These are phyloP conservation scores for Scolanthus callimorphus DNA, from an alignment of 92 coral and sea anemone genomes.

Conservation along the genomic window DNA sequence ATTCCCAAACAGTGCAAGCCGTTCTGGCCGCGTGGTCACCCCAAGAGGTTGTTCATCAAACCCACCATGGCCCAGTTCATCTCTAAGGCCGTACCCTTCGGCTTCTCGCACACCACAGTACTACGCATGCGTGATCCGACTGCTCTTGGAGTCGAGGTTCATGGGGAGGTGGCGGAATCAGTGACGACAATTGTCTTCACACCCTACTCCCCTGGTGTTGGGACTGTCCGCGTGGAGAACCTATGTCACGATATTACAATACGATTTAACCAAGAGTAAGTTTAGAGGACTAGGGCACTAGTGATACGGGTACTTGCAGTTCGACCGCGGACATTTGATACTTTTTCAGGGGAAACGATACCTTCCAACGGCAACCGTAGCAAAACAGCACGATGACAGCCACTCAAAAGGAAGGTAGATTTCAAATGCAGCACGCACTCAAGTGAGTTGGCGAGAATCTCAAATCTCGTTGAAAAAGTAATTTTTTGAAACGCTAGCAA, in stretches of 20 bases:
- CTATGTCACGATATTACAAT: slow-evolving; percentile 76
- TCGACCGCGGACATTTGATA: too few species aligned
- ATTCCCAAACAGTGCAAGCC: slow-evolving; percentile 84
- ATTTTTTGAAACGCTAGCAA: too few species aligned
- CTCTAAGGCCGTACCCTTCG: slow-evolving; percentile 71
- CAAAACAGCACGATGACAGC: too few species aligned
- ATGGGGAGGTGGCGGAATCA: slow-evolving; percentile 79
- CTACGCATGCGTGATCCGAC: slow-evolving; percentile 72
- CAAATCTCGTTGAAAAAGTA: too few species aligned
- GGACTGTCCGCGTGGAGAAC: slow-evolving; percentile 83
- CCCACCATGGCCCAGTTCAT: slow-evolving; percentile 56
- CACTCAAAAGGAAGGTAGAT: too few species aligned
- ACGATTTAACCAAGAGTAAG: slow-evolving; percentile 78
- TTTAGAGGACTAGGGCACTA: too few species aligned
- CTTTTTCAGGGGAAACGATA: too few species aligned
- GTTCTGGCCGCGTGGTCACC: slow-evolving; percentile 73
- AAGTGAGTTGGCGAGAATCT: too few species aligned
- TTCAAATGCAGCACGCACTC: too few species aligned
- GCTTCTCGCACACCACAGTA: slow-evolving; percentile 66
- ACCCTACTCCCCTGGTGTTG: slow-evolving; percentile 72
- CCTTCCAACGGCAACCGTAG: too few species aligned
- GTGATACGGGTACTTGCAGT: too few species aligned
- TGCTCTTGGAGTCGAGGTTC: slow-evolving; percentile 77
- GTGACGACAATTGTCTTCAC: slow-evolving; percentile 85
- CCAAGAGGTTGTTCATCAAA: slow-evolving; percentile 58